Evolutionary conservation across 2,113 vertebrate species (phyloP).

Genomic region (Misgurnus mizolepis): DNA sequence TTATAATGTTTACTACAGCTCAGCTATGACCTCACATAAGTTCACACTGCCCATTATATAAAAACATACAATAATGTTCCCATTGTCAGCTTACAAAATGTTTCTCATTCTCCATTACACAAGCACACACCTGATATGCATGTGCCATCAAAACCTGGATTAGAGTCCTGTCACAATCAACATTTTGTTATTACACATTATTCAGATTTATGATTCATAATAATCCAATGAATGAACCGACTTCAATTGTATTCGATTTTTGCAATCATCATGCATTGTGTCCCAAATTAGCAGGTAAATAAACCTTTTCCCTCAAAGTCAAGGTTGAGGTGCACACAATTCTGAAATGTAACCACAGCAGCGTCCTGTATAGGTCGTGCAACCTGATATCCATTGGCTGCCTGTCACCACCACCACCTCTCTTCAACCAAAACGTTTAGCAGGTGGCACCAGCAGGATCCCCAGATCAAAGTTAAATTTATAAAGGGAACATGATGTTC

Average conservation of each 20-base stretch:
- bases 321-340: slow-evolving; percentile 7
- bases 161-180: not conserved
- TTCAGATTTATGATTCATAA: too few species aligned
- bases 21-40: not conserved
- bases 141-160: not conserved
- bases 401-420: slow-evolving; percentile 6
- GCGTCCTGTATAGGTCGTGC: slow-evolving; percentile 24
- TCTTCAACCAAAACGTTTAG: not conserved
- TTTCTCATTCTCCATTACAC: slow-evolving; percentile 40
- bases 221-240: too few species aligned
- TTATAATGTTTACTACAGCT: not conserved
- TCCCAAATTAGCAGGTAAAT: not conserved
- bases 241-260: too few species aligned
- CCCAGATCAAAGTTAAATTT: not conserved
- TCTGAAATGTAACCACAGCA: slow-evolving; percentile 47
- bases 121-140: slow-evolving; percentile 23
- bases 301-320: too few species aligned
- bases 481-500: not conserved
- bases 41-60: slow-evolving; percentile 26
- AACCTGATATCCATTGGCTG: slow-evolving; percentile 15
- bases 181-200: not conserved
- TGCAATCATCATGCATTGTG: slow-evolving; percentile 24
- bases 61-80: slow-evolving; percentile 40
- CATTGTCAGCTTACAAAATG: slow-evolving; percentile 41
- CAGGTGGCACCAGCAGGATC: slow-evolving; percentile 11